phyloP scores from a whole-genome alignment of 2,113 vertebrate species.

The Erythrocebus patas region DNA sequence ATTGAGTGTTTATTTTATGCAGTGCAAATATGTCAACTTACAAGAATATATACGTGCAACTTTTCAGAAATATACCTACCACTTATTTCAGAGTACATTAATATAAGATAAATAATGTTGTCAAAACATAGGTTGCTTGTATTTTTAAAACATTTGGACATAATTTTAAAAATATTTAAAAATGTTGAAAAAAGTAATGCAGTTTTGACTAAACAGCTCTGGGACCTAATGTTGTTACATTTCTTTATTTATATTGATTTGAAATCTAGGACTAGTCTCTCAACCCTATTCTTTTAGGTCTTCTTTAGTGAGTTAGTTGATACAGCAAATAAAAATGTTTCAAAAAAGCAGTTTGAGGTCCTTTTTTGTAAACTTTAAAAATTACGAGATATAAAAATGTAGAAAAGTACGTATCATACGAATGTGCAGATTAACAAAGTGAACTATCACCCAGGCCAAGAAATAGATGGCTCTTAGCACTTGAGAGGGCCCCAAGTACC shows the following conservation, averaged over 20 bases:
- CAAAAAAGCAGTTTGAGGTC: neutral
- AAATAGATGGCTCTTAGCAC: neutral
- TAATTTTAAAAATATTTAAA: neutral
- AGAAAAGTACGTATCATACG: neutral
- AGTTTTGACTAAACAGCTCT: neutral
- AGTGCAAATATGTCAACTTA: neutral
- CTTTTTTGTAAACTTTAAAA: neutral
- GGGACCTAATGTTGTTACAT: neutral
- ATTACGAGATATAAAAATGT: neutral
- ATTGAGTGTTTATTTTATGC: neutral
- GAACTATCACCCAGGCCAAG: neutral
- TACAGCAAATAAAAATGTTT: neutral
- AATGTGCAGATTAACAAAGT: neutral
- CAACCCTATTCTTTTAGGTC: neutral
- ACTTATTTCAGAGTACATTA: neutral
- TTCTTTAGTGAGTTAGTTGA: neutral
- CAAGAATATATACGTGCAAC: neutral
- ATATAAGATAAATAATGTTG: neutral
- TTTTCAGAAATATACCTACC: neutral
- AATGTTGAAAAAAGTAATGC: neutral
- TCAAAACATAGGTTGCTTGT: neutral
- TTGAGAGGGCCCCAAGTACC: neutral
- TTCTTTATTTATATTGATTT: slow-evolving; percentile 21
- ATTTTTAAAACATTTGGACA: slow-evolving; percentile 4
- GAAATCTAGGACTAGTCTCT: neutral